phyloP scores from a whole-genome alignment of 2,113 vertebrate species.

The Seriola rivoliana region DNA sequence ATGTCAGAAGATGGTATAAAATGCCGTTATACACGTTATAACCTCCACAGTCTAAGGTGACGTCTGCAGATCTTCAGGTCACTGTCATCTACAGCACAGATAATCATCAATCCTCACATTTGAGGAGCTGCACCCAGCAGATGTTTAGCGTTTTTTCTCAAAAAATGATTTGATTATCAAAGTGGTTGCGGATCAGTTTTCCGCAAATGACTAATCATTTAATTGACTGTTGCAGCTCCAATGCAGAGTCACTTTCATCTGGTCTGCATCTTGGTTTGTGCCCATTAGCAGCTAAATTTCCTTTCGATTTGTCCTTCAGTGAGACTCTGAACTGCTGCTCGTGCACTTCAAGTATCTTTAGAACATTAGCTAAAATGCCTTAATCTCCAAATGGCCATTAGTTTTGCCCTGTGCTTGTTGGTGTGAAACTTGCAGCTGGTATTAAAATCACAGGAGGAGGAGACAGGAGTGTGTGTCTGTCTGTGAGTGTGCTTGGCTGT shows the following conservation, averaged over 20 bases:
- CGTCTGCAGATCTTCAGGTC: neutral
- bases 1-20: too few relatives aligned
- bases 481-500: neutral
- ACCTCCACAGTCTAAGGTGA: too few relatives aligned
- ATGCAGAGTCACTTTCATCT: neutral
- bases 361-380: neutral
- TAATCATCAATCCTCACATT: too few relatives aligned
- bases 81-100: too few relatives aligned
- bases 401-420: neutral
- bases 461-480: neutral
- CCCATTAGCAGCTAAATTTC: slow-evolving; percentile 25
- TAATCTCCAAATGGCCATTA: neutral
- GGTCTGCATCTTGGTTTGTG: neutral
- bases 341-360: slow-evolving; percentile 4
- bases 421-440: neutral
- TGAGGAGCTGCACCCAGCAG: too few relatives aligned
- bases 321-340: neutral
- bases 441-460: neutral
- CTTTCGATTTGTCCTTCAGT: slow-evolving; percentile 1
- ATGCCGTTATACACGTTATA: too few relatives aligned
- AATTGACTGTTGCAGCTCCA: neutral
- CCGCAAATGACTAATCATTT: neutral
- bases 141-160: too few relatives aligned
- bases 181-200: neutral
- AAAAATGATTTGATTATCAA: neutral